phyloP scores from a whole-genome alignment of 2,113 vertebrate species.

The Silurus meridionalis region DNA sequence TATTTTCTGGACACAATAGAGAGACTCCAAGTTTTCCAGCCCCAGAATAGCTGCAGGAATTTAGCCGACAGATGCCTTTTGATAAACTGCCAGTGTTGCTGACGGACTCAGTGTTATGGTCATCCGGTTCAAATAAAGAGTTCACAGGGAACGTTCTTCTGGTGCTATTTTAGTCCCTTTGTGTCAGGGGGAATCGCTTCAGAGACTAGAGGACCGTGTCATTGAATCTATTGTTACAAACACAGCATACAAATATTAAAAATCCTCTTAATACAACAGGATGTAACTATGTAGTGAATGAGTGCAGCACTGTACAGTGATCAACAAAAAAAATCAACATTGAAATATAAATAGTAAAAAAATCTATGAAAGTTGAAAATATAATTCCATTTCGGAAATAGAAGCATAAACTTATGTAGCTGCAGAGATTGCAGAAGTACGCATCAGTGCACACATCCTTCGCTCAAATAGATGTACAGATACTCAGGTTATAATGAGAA shows the following conservation, averaged over 20 bases:
- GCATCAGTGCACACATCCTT: too few species aligned
- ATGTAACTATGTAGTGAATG: neutral
- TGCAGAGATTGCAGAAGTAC: too few species aligned
- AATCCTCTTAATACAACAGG: neutral
- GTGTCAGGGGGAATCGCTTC: neutral
- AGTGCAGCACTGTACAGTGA: neutral
- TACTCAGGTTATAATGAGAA: too few species aligned
- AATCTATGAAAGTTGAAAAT: too few species aligned
- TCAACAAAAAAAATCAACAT: neutral
- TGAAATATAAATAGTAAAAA: neutral
- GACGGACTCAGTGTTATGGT: neutral
- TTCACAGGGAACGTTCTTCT: neutral
- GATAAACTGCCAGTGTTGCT: neutral
- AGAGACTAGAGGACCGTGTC: neutral
- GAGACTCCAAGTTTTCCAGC: neutral
- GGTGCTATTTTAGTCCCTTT: neutral
- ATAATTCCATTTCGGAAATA: neutral
- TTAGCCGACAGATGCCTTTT: conserved; percentile 44
- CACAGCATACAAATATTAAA: neutral
- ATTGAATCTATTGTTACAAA: neutral
- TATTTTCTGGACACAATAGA: conserved; percentile 4
- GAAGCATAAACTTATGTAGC: neutral
- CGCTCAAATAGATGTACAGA: too few species aligned
- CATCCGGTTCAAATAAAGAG: conserved; percentile 3
- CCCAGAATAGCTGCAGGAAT: conserved; percentile 61